These are phyloP conservation scores for Caenorhabditis inopinata DNA, from an alignment of 1,140 invertebrate species.

Conservation along the genomic window DNA sequence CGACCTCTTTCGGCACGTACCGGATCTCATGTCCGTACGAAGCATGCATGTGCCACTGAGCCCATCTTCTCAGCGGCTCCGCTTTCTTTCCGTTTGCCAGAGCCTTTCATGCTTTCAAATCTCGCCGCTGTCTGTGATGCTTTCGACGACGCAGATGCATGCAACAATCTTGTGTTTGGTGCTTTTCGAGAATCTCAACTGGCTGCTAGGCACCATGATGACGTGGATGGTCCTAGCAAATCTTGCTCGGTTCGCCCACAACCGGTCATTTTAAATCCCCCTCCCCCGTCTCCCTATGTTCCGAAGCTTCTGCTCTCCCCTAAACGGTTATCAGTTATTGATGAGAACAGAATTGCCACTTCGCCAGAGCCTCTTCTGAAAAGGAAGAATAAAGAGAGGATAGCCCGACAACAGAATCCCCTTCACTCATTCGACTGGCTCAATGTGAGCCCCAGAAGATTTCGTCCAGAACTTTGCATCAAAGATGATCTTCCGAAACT, in stretches of 20 bases:
- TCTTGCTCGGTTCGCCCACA: no score
- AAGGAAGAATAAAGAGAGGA: conserved; percentile 56
- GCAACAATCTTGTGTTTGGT: conserved; percentile 28
- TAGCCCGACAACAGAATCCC: conserved; percentile 53
- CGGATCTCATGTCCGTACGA: conserved; percentile 2
- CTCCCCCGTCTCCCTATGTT: not conserved
- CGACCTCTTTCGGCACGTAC: not conserved
- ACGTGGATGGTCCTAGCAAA: not conserved
- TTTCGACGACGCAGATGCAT: conserved; percentile 41
- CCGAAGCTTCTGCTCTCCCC: not conserved
- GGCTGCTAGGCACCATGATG: not conserved
- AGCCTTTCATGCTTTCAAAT: conserved; percentile 59
- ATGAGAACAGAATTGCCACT: not conserved
- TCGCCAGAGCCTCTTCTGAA: conserved; percentile 54
- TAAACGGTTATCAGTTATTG: not conserved
- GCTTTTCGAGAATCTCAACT: conserved; percentile 37
- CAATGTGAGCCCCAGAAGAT: conserved; percentile 57
- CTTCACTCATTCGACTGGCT: conserved; percentile 58
- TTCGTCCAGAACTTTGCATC: conserved; percentile 43
- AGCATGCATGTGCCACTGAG: conserved; percentile 14
- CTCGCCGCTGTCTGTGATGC: conserved; percentile 56
- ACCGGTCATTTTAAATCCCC: no score
- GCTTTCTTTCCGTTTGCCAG: conserved; percentile 45
- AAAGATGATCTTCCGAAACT: conserved; percentile 50
- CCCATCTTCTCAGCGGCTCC: conserved; percentile 39